Base-by-base conservation (phyloP, 2,797 vertebrate species). In the Pipistrellus kuhlii region DNA sequence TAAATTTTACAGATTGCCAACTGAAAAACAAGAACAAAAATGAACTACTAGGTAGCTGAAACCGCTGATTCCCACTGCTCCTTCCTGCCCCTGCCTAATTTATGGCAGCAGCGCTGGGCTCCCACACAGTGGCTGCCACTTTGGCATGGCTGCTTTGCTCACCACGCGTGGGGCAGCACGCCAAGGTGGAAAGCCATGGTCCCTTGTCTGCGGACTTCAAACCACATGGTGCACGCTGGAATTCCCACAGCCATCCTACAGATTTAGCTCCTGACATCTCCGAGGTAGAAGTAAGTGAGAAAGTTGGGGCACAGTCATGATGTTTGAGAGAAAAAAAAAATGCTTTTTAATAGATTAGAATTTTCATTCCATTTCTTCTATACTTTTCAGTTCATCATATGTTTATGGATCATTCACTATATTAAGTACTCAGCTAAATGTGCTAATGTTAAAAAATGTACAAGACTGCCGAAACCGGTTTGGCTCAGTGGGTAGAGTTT, bases 1-100 rank as follows among this genome's bases (percentile, higher is more conserved):
- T 97, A 92, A 82, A 96, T 97, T 97, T 98, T 82, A 95, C 94
- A 97, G 95, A 96, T 97, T 94, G 73, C 81, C 97, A 98, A 97
- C 92, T 95, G 96, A 93, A 98, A 97, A 98, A 96, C 95, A 97
- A 97, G 97, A 98, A 94, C 95, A 97, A 95, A 97, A 98, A 98
- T 94, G 96, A 98, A 95, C 95, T 96, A 95, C 88, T 94, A 95
- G 95, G 93, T 93, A 95, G 96, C 27, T 97, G 90, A 96, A 98
- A 97, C 81, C 85, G 51, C 92, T 83, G 90, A 59, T 91, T 97
- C 97, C 96, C 93, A 59, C 77, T 97, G 32, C 96, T 96, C 93
- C 85, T 97, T 57, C 94, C 91, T 97, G 93, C 30, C 86, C 90
- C 86, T 80, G 73, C 76, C 77, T 97, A 86, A 97, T 96, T 98